Base-by-base conservation (phyloP, 2,888 invertebrate species). In the Euclidia mi region DNA sequence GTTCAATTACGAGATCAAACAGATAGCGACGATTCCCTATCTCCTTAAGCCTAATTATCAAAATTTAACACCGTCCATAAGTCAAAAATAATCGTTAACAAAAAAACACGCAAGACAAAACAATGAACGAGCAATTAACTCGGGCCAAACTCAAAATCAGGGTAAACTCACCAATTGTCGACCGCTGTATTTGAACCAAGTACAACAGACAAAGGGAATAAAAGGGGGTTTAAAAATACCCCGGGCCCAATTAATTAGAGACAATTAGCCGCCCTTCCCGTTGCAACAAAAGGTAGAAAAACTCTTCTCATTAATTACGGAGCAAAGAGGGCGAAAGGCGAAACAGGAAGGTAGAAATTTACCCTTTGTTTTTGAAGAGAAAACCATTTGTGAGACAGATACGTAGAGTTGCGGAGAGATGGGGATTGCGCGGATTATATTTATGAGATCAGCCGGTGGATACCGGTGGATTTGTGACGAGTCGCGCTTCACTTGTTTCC, bases 251-350 rank as follows among this genome's bases (percentile, higher is more conserved):
- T 93, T 92, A 93, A 92, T 92, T 92, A 91, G 88, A 87, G 89
- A 92, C 92, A 92, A 93, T 93, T 93, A 93, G 91, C 91, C 83
- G 83, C 88, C 92, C 91, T 90, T 89, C 87, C 88, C 77, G 78
- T 75, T 74, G 82, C 83, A 89, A 92, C 92, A 92, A 92, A 92
- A 92, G 93, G 92, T 91, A 86, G 90, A 92, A 92, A 92, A 93
- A 92, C 89, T 92, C 90, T 79, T 75, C 86, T 88, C 89, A 92
- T 92, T 92, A 92, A 93, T 92, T 91, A 91, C 82, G 80, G 65
- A 75, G 73, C 69, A 74, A 77, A 79, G 78, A 84, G 81, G 66
- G 71, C 65, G 74, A 71, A 56, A 65, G 58, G 71, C 68, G 72
- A 79, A 73, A 80, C 73, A 64, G 72, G 76, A 75, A 78, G 83